Evolutionary conservation across 2,888 invertebrate genomes (phyloP).

Genomic region (Merodon equestris): DNA sequence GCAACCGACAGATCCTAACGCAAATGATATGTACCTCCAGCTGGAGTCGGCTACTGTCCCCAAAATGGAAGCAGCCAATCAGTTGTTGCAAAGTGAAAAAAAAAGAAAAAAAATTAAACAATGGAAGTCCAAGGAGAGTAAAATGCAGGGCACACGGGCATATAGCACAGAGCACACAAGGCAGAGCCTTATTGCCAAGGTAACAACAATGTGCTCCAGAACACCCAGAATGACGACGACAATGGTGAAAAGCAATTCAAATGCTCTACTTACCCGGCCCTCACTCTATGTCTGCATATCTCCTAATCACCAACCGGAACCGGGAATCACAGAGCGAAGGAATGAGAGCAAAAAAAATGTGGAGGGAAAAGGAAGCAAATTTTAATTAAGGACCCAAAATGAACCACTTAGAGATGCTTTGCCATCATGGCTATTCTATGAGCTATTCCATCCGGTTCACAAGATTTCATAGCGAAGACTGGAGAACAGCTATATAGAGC

Average conservation of each 20-base stretch:
- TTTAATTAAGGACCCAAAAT: slow-evolving; percentile 63
- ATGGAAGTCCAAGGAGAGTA: slow-evolving; percentile 4
- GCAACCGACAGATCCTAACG: slow-evolving; percentile 24
- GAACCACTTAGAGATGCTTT: slow-evolving; percentile 58
- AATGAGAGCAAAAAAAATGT: background rate
- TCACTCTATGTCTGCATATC: no score
- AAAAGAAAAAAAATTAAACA: background rate
- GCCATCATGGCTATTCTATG: slow-evolving; percentile 57
- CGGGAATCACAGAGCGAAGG: background rate
- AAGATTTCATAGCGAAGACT: background rate
- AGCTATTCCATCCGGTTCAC: background rate
- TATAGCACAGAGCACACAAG: background rate
- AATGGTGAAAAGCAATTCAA: no score
- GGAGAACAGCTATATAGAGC: no score
- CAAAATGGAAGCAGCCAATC: slow-evolving; percentile 34
- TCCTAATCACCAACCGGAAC: no score
- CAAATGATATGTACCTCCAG: slow-evolving; percentile 38
- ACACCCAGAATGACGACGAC: no score
- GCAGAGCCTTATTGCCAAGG: slow-evolving; percentile 4
- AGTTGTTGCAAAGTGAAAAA: background rate
- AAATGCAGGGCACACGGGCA: slow-evolving; percentile 20
- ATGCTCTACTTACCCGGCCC: no score
- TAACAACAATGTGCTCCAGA: no score
- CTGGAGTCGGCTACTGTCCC: slow-evolving; percentile 12
- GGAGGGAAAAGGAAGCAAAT: slow-evolving; percentile 38